phyloP scores from a whole-genome alignment of 1,140 invertebrate genomes.

The Yoshiicerus persimilis region DNA sequence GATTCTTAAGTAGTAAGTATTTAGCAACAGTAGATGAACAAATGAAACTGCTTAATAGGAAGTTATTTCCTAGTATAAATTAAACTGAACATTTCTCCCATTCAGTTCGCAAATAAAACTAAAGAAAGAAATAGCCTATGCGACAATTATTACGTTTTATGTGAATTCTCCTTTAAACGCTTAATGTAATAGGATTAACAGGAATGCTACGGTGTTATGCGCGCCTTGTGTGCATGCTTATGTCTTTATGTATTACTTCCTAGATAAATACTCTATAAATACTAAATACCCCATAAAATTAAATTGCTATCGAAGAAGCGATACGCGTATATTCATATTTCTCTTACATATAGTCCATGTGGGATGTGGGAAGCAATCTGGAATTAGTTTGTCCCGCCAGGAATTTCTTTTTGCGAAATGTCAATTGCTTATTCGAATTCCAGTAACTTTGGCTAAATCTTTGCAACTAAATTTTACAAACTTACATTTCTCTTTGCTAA shows the following conservation, averaged over 20 bases:
- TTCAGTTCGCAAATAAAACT: not conserved
- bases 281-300: not conserved
- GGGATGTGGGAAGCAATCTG: not conserved
- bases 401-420: not conserved
- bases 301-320: not conserved
- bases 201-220: conserved; percentile 15
- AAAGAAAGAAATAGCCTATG: not conserved
- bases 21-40: too few relatives aligned
- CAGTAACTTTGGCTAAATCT: not conserved
- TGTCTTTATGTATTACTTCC: not conserved
- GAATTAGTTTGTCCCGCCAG: not conserved
- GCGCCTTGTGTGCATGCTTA: not conserved
- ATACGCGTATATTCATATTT: not conserved
- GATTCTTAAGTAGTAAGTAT: too few relatives aligned
- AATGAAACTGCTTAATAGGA: too few relatives aligned
- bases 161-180: not conserved
- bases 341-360: not conserved
- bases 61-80: not conserved
- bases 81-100: not conserved
- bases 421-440: not conserved
- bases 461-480: not conserved
- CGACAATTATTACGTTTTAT: not conserved
- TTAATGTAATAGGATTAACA: not conserved
- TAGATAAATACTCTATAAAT: not conserved
- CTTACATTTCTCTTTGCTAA: too few relatives aligned